Base-by-base conservation (phyloP, 30 jellyfish, hydroid and myxozoan genomes). In the Aurelia sp. region DNA sequence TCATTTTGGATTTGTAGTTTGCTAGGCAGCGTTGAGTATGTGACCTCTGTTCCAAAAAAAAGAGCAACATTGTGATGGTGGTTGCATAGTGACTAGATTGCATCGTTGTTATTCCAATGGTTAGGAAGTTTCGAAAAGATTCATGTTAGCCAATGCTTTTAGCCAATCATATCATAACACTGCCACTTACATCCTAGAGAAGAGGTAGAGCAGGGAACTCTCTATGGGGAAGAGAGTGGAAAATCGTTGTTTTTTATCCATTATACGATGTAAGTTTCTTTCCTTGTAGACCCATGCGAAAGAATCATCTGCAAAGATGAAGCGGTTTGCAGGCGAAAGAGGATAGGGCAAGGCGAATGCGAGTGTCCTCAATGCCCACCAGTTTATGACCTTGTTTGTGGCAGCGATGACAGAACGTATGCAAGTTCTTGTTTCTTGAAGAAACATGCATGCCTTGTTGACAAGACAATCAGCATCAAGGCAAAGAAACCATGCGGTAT, bases 401-500 rank as follows among this genome's bases (percentile, higher is more conserved):
- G 90, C 57, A 44, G 82, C 20, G 92, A 91, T 71, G 96, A 87
- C 17, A 63, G 84, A 55, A 85, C 87, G 9, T 91, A 91, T 72
- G 94, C 98, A 22, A 74, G 95, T 53, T 27, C 33, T 4, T 91
- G 98, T 63, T 61, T 52, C 62, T 69, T 91, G 73, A 74, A 83
- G 72, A 57, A 69, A 17, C 55, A 44, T 31, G 40, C 97, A 2
- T 93, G 98, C 60, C 76, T 22, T 44, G 68, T 62, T n/a, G 53
- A 85, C 75, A 52, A 16, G 18, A 66, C 68, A 16, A 68, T 88
- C 11, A 69, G 33, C 7, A 50, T 93, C 37, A 81, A 53, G 21
- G 37, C 80, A 58, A 61, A 23, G 47, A 81, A 85, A 62, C 91
- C 97, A 18, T 94, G 99, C 66, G 94, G 99, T 94, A 82, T 44